Base-by-base conservation (phyloP, 2,888 invertebrate genomes). In the Pandemis heparana region DNA sequence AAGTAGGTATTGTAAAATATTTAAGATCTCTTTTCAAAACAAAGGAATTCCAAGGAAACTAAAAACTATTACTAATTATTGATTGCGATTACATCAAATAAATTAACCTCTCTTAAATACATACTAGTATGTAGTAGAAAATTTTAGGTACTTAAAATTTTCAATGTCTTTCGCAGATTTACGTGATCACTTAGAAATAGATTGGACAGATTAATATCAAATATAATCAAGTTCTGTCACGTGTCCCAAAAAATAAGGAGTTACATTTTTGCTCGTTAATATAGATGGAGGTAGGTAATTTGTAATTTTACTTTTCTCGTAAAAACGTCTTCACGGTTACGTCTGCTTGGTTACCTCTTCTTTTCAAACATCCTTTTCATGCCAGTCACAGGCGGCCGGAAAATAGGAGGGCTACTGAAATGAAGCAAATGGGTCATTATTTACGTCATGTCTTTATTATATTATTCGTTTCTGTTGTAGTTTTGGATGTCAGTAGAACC, bases 281-380 rank as follows among this genome's bases (percentile, higher is more conserved):
- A 32, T 32, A 32, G 23, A 32, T 32, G 23, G 23, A 32, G 23
- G 23, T 4, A 32, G 2, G 23, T 32, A 32, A 32, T 32, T 53
- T 18, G 16, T 53, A 16, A 9, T 23, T 56, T 23, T 56, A 23
- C 56, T 56, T 56, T 56, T 18, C 23, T 10, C 12, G 60, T n/a
- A n/a, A 43, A 43, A 53, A 38, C 9, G 39, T 32, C 53, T 66
- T 39, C 38, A 12, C 51, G 8, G 32, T 6, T 39, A 32, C 65
- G 66, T 67, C 56, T 56, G 56, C 18, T 23, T 41, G 56, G 56
- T 56, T 56, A 67, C 56, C 12, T 56, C 56, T 67, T 56, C 66
- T 67, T 65, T 56, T 67, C 56, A 56, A 39, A 67, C 41, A 56
- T 56, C 56, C 56, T 56, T 56, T 67, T 67, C 66, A 67, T 67